These are phyloP conservation scores for Venusia cambrica DNA, from an alignment of 2,888 invertebrate genomes.

Conservation along the genomic window DNA sequence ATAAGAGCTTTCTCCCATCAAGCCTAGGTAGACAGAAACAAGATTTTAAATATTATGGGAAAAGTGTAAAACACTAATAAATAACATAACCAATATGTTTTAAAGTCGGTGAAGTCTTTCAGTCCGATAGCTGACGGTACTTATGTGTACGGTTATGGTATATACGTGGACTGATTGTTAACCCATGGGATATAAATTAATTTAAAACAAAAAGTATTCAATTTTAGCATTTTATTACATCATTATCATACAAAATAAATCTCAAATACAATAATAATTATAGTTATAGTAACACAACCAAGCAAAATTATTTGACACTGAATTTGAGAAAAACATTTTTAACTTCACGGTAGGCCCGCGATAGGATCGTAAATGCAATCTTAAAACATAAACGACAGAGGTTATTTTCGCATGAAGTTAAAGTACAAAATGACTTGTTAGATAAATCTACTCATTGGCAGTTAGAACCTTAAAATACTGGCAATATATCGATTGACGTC, in stretches of 20 bases:
- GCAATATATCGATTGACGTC: constrained; percentile 40
- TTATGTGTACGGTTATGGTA: too few relatives aligned
- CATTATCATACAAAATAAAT: constrained; percentile 80
- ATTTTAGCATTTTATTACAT: constrained; percentile 78
- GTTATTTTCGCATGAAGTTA: constrained; percentile 49
- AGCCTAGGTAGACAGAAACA: too few relatives aligned
- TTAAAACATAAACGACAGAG: constrained; percentile 47
- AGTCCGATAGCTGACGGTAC: too few relatives aligned
- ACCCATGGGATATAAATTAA: too few relatives aligned
- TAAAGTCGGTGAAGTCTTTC: too few relatives aligned
- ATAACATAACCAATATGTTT: too few relatives aligned
- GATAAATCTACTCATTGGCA: constrained; percentile 64
- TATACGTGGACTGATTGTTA: too few relatives aligned
- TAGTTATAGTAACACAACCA: constrained; percentile 79
- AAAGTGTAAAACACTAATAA: too few relatives aligned
- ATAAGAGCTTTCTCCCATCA: too few relatives aligned
- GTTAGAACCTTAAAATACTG: constrained; percentile 53
- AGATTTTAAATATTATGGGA: too few relatives aligned
- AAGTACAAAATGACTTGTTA: constrained; percentile 61
- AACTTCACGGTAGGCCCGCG: constrained; percentile 54
- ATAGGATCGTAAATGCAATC: constrained; percentile 62
- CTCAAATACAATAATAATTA: constrained; percentile 77
- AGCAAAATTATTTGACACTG: constrained; percentile 76
- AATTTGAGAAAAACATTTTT: constrained; percentile 65
- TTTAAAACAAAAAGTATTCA: constrained; percentile 31